These are phyloP conservation scores for Notolepis coatsorum DNA, from an alignment of 2,797 vertebrate species.

Conservation along the genomic window DNA sequence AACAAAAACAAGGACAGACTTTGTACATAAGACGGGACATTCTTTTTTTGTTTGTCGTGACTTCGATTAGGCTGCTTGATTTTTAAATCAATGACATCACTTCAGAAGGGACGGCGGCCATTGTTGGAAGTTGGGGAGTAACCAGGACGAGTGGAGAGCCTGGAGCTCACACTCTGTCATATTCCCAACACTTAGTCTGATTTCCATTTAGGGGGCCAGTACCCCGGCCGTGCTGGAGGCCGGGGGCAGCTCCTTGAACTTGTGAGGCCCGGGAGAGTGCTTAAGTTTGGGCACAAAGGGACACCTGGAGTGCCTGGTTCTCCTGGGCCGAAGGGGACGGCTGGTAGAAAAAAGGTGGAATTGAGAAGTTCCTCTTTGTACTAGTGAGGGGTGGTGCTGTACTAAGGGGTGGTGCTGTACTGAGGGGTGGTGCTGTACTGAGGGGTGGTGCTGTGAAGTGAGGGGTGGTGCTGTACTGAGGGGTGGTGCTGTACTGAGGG, in stretches of 20 bases:
- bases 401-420: background rate
- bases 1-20: conserved; percentile 32
- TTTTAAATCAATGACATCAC: conserved; percentile 45
- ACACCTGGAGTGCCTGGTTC: too few species aligned
- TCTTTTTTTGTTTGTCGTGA: too few species aligned
- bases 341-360: conserved; percentile 53
- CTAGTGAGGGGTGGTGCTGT: conserved; percentile 1
- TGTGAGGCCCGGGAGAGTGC: too few species aligned
- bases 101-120: conserved; percentile 51
- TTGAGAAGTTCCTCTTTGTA: conserved; percentile 7
- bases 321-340: too few species aligned
- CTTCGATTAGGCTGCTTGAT: conserved; percentile 32
- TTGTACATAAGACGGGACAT: conserved; percentile 50
- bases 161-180: too few species aligned
- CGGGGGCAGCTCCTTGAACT: too few species aligned
- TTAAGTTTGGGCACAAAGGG: too few species aligned
- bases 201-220: too few species aligned
- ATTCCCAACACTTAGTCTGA: too few species aligned
- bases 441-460: conserved; percentile 29
- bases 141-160: too few species aligned
- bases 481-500: background rate
- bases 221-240: too few species aligned
- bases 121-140: conserved; percentile 29
- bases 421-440: conserved; percentile 32
- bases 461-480: background rate